Base-by-base conservation (phyloP, 1,140 invertebrate genomes). In the Centruroides sculpturatus region DNA sequence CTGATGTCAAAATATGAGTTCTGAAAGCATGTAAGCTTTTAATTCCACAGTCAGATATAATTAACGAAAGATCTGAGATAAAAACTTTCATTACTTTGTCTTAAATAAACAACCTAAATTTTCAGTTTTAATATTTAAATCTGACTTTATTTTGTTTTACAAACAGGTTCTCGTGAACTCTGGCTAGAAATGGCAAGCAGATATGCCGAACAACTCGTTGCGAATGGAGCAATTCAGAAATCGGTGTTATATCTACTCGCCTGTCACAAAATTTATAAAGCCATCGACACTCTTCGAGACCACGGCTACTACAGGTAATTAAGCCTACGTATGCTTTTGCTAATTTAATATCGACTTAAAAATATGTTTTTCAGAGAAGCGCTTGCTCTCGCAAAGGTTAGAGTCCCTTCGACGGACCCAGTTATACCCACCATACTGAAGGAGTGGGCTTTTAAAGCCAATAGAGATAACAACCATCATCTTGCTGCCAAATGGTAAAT, bases 401-500 rank as follows among this genome's bases (percentile, higher is more conserved):
- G 78, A 59, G 69, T 83, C 49, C 73, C 79, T 35, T 62, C 75
- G 12, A 67, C 79, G 60, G 79, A 82, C 69, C 72, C 76, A 46
- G 65, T 77, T 12, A 64, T 82, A 5, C 70, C 69, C 6, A 69
- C 75, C 52, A 71, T 83, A 52, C 69, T 82, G 35, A 55, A 67
- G 11, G 68, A 77, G 6, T 85, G 82, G 82, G 76, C 77, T 3
- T 66, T 72, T 36, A 67, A 71, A 62, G 69, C 73, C 5, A 60
- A 69, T 4, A 66, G 66, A 53, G 71, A 71, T 58, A 81, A 81
- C 4, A 69, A 75, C 48, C 79, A 78, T 59, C 79, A 82, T 69
- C 73, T 78, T 53, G 81, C 81, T 34, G 79, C 79, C 11, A 79
- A 80, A 70, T 83, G 82, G 80, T 83, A 72, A 81, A 61, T 46